Evolutionary conservation across 2,113 vertebrate species (phyloP), one percentile per base, ranked within the genome.

Genomic region (Gadus chalcogrammus): DNA sequence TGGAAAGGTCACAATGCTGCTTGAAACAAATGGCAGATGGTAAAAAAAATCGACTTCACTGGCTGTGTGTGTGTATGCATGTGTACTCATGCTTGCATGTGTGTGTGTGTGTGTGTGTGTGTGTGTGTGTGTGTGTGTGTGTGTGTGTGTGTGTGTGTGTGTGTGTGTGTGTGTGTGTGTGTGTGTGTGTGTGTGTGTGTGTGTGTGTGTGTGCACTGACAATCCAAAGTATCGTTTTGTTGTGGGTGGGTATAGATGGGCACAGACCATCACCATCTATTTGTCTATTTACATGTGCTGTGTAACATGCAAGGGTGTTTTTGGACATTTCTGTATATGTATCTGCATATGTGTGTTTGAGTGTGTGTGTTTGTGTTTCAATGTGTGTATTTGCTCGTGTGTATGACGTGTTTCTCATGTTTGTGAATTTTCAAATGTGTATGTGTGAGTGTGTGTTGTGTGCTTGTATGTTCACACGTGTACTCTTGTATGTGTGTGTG

Each of bases 401-500:
- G 24, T 63, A 3, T 28, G 6, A 11, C 38, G 38, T 42, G 38
- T 42, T 6, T 24, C 24, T 24, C 24, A 24, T 42, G 38, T 42
- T 6, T 28, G 24, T 20, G 59, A 18, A 22, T 18, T 5, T 61
- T 7, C 35, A 42, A n/a, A 1, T 67, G n/a, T 67, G 65, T 55
- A n/a, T 67, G 15, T 15, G n/a, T 53, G 18, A 55, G 65, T 67
- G n/a, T 67, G 15, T 15, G n/a, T 53, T 20, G 18, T 67, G 78
- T 72, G 82, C 84, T 84, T 84, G 88, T 80, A 11, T 42, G 38
- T 42, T 42, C 77, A 81, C 70, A 77, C 52, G 27, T 12, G 31
- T 73, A 80, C 62, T 70, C 85, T 56, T 27, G 76, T 77, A 71
- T 83, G 76, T 80, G 74, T 77, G 84, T 88, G 24, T 24, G 24